phyloP scores from a whole-genome alignment of 1,140 invertebrate genomes.

The Saxidomus purpurata region DNA sequence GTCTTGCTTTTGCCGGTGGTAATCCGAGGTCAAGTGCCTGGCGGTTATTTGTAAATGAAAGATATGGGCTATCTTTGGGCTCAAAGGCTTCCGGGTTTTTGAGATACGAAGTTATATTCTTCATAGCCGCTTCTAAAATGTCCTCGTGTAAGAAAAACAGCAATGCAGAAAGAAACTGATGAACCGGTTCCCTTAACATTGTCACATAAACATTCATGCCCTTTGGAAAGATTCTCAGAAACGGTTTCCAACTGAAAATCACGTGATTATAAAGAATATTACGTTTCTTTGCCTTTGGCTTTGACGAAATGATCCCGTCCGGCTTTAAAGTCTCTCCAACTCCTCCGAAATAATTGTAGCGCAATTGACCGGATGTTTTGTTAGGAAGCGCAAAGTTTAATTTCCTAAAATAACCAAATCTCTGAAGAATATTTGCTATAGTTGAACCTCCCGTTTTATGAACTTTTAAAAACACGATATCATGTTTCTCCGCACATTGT shows the following conservation, averaged over 20 bases:
- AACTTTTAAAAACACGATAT: slow-evolving; percentile 70
- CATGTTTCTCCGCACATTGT: slow-evolving; percentile 8
- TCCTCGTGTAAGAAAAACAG: slow-evolving; percentile 67
- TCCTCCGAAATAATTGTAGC: slow-evolving; percentile 74
- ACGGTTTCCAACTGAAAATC: slow-evolving; percentile 68
- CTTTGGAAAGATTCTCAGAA: slow-evolving; percentile 66
- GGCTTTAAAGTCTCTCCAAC: slow-evolving; percentile 54
- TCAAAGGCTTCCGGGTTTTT: slow-evolving; percentile 58
- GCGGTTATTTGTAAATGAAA: slow-evolving; percentile 71
- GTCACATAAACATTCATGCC: slow-evolving; percentile 69
- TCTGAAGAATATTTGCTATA: slow-evolving; percentile 73
- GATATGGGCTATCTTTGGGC: slow-evolving; percentile 39
- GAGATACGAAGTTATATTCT: slow-evolving; percentile 67
- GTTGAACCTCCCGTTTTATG: slow-evolving; percentile 79
- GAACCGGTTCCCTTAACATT: slow-evolving; percentile 71
- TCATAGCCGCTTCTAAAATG: slow-evolving; percentile 45
- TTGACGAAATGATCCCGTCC: slow-evolving; percentile 30
- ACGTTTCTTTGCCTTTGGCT: slow-evolving; percentile 43
- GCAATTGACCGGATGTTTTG: slow-evolving; percentile 52
- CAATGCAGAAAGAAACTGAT: slow-evolving; percentile 74
- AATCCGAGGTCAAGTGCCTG: slow-evolving; percentile 72
- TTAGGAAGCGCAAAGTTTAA: slow-evolving; percentile 74
- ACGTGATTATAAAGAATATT: slow-evolving; percentile 78
- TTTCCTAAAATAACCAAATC: slow-evolving; percentile 69
- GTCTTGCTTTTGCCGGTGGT: neutral